Evolutionary conservation across 2,797 vertebrate species (phyloP).

Genomic region (Callimico goeldii): DNA sequence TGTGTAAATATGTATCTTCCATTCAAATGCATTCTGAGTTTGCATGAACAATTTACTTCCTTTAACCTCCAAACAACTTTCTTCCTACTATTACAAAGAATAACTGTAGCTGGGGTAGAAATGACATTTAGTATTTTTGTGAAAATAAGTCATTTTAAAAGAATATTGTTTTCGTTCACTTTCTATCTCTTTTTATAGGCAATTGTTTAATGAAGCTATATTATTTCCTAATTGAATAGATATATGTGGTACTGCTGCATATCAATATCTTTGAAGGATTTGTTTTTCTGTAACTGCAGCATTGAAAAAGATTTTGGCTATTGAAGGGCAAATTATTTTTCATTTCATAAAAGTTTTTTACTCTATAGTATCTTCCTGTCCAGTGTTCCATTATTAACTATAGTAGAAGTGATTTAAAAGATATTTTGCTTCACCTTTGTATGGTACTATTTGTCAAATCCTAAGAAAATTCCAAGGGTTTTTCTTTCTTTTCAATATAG

Average conservation of each 20-base stretch:
- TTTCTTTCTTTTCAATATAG: not conserved
- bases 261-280: not conserved
- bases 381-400: not conserved
- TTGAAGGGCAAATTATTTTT: not conserved
- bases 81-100: not conserved
- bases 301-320: not conserved
- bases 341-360: conserved; percentile 10
- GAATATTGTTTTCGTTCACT: not conserved
- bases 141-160: not conserved
- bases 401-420: not conserved
- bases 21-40: not conserved
- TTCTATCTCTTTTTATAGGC: not conserved
- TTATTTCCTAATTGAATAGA: not conserved
- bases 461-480: not conserved
- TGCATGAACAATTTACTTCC: not conserved
- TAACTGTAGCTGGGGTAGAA: not conserved
- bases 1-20: not conserved
- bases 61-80: not conserved
- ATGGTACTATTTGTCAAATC: not conserved
- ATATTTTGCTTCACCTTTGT: not conserved
- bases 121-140: not conserved
- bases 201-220: not conserved
- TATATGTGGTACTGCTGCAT: not conserved
- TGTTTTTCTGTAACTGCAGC: not conserved
- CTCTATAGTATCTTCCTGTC: not conserved